Evolutionary conservation across 2,113 vertebrate genomes (phyloP).

Genomic region (Pantherophis guttatus): DNA sequence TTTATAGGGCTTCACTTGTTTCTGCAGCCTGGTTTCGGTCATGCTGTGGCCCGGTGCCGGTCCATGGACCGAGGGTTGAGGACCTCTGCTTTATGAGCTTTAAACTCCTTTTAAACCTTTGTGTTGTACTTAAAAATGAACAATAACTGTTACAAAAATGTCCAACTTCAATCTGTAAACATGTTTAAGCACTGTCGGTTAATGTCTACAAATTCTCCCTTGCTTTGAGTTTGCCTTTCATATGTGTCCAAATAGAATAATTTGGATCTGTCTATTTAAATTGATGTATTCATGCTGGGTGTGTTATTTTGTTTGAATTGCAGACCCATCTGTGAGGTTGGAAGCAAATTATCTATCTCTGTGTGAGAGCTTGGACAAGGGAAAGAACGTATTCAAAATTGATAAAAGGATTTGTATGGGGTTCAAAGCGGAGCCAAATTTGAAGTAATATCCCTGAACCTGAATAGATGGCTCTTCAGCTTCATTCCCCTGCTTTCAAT

Average conservation of each 20-base stretch:
- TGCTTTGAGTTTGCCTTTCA: constrained; percentile 13
- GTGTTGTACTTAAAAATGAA: neutral
- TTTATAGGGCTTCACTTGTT: too few species aligned
- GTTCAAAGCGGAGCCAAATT: constrained; percentile 27
- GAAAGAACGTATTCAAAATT: constrained; percentile 32
- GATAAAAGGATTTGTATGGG: constrained; percentile 38
- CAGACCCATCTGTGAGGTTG: constrained; percentile 29
- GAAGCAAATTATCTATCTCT: constrained; percentile 25
- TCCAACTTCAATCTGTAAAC: neutral
- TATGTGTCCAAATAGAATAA: constrained; percentile 31
- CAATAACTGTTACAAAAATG: neutral
- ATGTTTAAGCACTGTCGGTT: neutral
- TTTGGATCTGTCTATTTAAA: constrained; percentile 28
- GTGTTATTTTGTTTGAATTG: constrained; percentile 32
- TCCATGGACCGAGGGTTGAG: too few species aligned
- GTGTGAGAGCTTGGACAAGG: constrained; percentile 34
- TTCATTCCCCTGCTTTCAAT: constrained; percentile 40
- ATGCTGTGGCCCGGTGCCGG: too few species aligned
- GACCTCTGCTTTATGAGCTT: neutral
- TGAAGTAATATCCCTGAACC: neutral
- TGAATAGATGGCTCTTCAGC: constrained; percentile 34
- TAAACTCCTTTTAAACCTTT: neutral
- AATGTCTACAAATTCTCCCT: constrained; percentile 2
- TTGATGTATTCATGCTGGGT: constrained; percentile 19
- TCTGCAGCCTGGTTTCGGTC: too few species aligned